phyloP scores from a whole-genome alignment of 2,888 invertebrate species.

The Myathropa florea region DNA sequence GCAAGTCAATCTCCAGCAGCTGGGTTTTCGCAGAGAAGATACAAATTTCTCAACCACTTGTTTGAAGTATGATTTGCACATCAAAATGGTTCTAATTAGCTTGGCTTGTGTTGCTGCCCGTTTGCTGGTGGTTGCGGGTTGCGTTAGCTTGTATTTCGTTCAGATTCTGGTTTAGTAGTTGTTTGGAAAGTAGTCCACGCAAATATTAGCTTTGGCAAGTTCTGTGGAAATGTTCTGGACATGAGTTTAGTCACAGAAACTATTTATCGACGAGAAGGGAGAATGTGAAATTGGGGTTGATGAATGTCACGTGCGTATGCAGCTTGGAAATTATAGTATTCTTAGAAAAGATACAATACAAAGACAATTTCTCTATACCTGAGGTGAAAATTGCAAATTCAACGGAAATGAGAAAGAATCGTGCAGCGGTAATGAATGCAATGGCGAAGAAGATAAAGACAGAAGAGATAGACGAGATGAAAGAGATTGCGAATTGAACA shows the following conservation, averaged over 20 bases:
- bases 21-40: not conserved
- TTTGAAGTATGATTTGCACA: constrained; percentile 28
- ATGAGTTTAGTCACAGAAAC: no score
- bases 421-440: not conserved
- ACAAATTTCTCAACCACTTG: constrained; percentile 4
- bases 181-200: not conserved
- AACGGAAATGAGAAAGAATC: not conserved
- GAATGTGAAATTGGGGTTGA: not conserved
- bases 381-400: not conserved
- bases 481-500: not conserved
- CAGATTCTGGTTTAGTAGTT: not conserved
- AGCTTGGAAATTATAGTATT: not conserved
- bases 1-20: not conserved
- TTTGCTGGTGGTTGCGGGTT: not conserved
- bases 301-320: not conserved
- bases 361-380: not conserved
- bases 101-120: not conserved
- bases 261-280: no score
- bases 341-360: not conserved
- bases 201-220: not conserved
- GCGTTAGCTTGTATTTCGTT: not conserved
- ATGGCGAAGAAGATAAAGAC: not conserved
- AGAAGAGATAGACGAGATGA: no score
- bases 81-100: constrained; percentile 30
- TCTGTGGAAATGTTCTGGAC: not conserved